A percentile compares a stretch with the other conserved stretches of the same genome.
Evolutionary conservation across 2,113 vertebrate genomes (phyloP).

Genomic region (Callocephalon fimbriatum): DNA sequence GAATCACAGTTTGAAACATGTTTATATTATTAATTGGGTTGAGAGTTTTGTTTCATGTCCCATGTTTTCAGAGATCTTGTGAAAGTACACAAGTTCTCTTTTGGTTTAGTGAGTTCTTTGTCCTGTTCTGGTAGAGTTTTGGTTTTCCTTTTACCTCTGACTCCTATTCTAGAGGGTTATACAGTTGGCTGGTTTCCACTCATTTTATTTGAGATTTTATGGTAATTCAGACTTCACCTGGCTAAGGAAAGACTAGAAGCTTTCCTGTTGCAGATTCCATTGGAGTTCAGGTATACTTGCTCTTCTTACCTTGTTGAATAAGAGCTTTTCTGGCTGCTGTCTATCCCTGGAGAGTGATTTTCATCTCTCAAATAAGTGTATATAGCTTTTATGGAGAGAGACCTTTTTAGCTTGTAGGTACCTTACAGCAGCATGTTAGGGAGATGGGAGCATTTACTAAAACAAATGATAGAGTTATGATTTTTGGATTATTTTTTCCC

Average conservation of each 20-base stretch:
- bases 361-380: background rate
- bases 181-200: background rate
- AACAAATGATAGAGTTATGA: background rate
- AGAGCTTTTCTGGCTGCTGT: background rate
- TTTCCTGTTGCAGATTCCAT: background rate
- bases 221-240: background rate
- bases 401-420: background rate
- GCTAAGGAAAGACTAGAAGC: background rate
- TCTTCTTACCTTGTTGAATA: background rate
- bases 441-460: background rate
- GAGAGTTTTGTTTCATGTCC: background rate
- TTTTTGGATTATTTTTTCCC: background rate
- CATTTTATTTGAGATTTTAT: background rate
- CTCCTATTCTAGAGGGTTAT: background rate
- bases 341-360: background rate
- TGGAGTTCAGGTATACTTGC: background rate
- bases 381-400: background rate
- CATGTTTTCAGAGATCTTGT: background rate
- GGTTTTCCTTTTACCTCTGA: background rate
- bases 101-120: background rate
- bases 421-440: background rate
- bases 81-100: background rate
- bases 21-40: background rate
- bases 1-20: background rate
- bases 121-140: background rate